phyloP scores from a whole-genome alignment of 2,113 vertebrate genomes.

The Myotis davidii region DNA sequence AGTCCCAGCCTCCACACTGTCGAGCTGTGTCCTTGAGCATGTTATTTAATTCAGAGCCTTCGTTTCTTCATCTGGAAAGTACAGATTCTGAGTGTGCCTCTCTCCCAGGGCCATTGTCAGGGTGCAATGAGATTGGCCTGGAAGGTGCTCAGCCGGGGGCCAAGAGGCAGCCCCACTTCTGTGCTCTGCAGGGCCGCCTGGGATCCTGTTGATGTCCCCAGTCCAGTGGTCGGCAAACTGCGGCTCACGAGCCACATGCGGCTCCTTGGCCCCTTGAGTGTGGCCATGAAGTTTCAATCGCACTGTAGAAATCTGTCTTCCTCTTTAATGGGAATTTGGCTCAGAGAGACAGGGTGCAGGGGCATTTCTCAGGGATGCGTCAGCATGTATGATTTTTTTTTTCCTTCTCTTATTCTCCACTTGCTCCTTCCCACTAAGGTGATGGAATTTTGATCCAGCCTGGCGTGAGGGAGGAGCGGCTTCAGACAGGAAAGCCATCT shows the following conservation, averaged over 20 bases:
- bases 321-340: not conserved
- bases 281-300: no score
- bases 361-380: not conserved
- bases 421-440: not conserved
- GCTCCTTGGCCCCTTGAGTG: no score
- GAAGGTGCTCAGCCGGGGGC: no score
- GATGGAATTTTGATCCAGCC: not conserved
- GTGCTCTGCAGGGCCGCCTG: not conserved
- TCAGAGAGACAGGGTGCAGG: not conserved
- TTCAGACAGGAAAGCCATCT: not conserved
- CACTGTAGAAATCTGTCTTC: not conserved
- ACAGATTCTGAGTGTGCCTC: not conserved
- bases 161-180: not conserved
- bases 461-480: not conserved
- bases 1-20: not conserved
- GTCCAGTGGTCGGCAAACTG: no score
- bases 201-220: not conserved
- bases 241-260: no score
- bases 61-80: not conserved
- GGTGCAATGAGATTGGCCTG: no score
- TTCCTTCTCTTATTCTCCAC: not conserved
- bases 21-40: slow-evolving; percentile 31
- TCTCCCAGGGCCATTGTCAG: not conserved
- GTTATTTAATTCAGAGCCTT: not conserved
- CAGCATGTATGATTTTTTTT: not conserved